Conservation (phyloP, 2,888 invertebrate genomes). For the Leptogaster cylindrica region DNA sequence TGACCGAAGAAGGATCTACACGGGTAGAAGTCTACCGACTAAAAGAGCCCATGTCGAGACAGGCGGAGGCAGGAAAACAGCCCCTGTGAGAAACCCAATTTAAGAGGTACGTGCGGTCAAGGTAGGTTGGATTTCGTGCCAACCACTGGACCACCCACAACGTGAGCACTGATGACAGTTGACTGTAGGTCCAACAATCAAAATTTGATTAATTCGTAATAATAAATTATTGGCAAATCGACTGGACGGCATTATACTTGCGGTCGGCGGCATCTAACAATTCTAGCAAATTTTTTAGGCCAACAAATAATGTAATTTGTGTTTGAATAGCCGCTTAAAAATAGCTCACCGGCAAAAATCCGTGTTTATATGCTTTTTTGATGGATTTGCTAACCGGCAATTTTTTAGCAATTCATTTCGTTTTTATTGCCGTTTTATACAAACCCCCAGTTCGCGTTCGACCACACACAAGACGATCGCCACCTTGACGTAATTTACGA, state of each 20-base stretch:
- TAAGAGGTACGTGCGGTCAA: slow-evolving; percentile 2
- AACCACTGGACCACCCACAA: slow-evolving; percentile 17
- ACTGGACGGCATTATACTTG: background rate
- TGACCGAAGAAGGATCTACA: slow-evolving; percentile 1
- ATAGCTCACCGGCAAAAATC: background rate
- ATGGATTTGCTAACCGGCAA: slow-evolving; percentile 32
- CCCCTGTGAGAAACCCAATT: slow-evolving; percentile 11
- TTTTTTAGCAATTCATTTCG: slow-evolving; percentile 18
- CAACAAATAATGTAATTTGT: slow-evolving; percentile 14
- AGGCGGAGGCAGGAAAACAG: too few species aligned
- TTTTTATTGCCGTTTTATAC: slow-evolving; percentile 20
- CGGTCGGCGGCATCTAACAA: background rate
- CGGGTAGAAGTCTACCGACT: background rate
- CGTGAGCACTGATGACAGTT: slow-evolving; percentile 10
- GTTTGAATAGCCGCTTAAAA: background rate
- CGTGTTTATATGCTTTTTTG: slow-evolving; percentile 7
- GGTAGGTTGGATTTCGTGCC: slow-evolving; percentile 1
- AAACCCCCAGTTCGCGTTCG: background rate
- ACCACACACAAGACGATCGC: slow-evolving; percentile 25
- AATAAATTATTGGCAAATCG: slow-evolving; percentile 31
- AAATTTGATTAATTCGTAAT: slow-evolving; percentile 19
- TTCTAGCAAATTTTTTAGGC: background rate
- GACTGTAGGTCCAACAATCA: background rate
- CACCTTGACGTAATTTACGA: slow-evolving; percentile 10
- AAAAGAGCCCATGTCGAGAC: too few species aligned